Evolutionary conservation across 2,888 invertebrate species (phyloP), one percentile per base, ranked within the genome.

Genomic region (Aleiodes alternator): DNA sequence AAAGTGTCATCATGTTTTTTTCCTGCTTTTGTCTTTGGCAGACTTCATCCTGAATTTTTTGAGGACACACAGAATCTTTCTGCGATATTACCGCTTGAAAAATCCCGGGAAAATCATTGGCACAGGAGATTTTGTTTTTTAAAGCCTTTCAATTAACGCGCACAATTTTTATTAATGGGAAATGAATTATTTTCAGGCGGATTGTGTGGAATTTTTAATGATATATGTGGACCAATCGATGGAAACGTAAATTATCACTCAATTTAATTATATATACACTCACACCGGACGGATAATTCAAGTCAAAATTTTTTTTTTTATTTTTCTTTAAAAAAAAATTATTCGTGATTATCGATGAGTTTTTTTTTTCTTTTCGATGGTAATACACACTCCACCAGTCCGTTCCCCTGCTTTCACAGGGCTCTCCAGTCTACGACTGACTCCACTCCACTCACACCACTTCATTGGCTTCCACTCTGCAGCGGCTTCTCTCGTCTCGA

Each of bases 381-480:
- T 81, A 79, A 81, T 79, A 43, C 48, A 66, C 73, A 69, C 72
- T 69, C 69, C 69, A 79, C 43, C 84, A 71, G 83, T 86, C 88
- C 86, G 88, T 87, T 23, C 86, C 87, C 88, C 88, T 89, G 88
- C 84, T 86, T 84, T 84, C 88, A 86, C 88, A 86, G 88, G 87
- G 87, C 89, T 86, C 88, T 87, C 89, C 88, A 87, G 89, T 86
- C 89, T 85, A 87, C 89, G 89, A 89, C 89, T 89, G 88, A 88
- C 88, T 87, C 84, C 84, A 82, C 80, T 84, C 83, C 86, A 87
- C 89, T 87, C 89, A 88, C 88, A 89, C 89, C 87, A 88, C 87
- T 86, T 87, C 86, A 87, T 82, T 85, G 84, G 83, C 80, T 85
- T 82, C 84, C 78, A 80, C 82, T 82, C 79, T 80, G 43, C n/a